A percentile compares a stretch with the other conserved stretches of the same genome.
phyloP scores from a whole-genome alignment of 2,888 invertebrate species.

The Sicus ferrugineus region DNA sequence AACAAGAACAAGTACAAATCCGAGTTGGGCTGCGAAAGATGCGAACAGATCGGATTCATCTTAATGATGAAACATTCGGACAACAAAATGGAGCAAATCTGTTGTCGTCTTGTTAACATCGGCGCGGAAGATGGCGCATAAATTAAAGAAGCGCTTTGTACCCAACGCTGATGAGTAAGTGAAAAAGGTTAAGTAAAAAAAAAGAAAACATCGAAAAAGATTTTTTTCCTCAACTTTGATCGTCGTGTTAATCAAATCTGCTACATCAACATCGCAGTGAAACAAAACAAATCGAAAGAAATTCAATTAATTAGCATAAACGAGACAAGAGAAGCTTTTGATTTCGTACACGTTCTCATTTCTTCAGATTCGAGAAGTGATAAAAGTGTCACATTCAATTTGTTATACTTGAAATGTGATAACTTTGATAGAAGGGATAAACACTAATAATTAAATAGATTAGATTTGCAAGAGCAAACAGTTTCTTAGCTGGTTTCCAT shows the following conservation, averaged over 20 bases:
- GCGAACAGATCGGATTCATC: slow-evolving; percentile 22
- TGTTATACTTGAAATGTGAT: slow-evolving; percentile 15
- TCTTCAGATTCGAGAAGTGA: slow-evolving; percentile 27
- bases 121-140: slow-evolving; percentile 5
- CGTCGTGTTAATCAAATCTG: too few species aligned
- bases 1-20: slow-evolving; percentile 10
- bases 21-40: slow-evolving; percentile 5
- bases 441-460: too few species aligned
- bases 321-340: slow-evolving; percentile 6
- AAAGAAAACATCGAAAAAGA: slow-evolving; percentile 1
- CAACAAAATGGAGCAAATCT: slow-evolving; percentile 42
- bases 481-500: too few species aligned
- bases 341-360: background rate
- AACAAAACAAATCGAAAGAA: slow-evolving; percentile 13
- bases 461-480: too few species aligned
- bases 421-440: background rate
- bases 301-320: slow-evolving; percentile 22
- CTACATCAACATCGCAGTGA: background rate
- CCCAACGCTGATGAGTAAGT: background rate
- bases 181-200: background rate
- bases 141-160: slow-evolving; percentile 4
- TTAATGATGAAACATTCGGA: slow-evolving; percentile 12
- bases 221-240: too few species aligned
- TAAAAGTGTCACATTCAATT: slow-evolving; percentile 40
- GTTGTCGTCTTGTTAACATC: slow-evolving; percentile 33